Evolutionary conservation across 2,113 vertebrate genomes (phyloP), one percentile per base, ranked within the genome.

Genomic region (Actenoides hombroni): DNA sequence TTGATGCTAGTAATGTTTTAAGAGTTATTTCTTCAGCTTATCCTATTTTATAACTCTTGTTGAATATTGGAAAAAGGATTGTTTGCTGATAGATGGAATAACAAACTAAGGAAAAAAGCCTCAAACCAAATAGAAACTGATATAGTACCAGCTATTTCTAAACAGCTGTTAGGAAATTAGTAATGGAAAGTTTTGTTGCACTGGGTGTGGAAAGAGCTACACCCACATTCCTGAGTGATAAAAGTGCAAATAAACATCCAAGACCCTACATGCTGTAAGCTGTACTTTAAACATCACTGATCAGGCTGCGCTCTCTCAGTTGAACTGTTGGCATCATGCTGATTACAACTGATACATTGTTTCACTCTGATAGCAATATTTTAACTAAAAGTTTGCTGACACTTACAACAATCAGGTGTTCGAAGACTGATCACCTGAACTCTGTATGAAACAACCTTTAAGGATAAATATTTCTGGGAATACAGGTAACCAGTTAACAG

Each of bases 101-200:
- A 14, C 5, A 53, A 51, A 42, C 26, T 29, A 28, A 63, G 46
- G 26, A 49, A 54, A 46, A 85, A 82, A 54, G 8, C 8, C 35
- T 74, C 28, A 33, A 83, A 57, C 5, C 19, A 51, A 39, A 64
- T 11, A n/a, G 21, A 51, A 42, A 57, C 42, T 0, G 3, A 16
- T 57, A 7, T 3, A 31, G 35, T 49, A 61, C 14, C 67, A 69
- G n/a, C 39, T 83, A 37, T 59, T 86, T 76, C 67, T 88, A 37
- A 91, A 54, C 82, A 96, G 85, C 83, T 94, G 92, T 54, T 81
- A n/a, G 26, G 80, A 92, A 90, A 78, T 56, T 25, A 83, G 75
- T 83, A 86, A 92, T 93, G 93, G 94, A 90, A 96, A 92, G 31
- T 86, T 65, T 70, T 90, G 70, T 63, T 81, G 68, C 63, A 71